Evolutionary conservation across 2,797 vertebrate genomes (phyloP).

Genomic region (Mormyrus proboscirostris): DNA sequence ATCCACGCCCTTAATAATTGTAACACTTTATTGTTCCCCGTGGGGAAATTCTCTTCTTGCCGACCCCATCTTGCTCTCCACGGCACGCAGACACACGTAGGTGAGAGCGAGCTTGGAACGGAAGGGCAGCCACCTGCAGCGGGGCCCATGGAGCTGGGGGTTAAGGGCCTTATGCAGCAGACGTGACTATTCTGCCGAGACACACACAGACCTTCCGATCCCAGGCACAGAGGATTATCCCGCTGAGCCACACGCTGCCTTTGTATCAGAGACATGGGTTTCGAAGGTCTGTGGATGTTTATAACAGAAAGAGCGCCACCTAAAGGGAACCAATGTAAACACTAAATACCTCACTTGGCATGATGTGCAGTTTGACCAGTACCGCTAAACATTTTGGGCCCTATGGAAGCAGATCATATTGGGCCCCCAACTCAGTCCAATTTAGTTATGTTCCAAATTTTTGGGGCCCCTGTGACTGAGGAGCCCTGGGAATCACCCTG

Average conservation of each 20-base stretch:
- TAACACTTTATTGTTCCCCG: background rate
- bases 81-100: background rate
- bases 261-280: background rate
- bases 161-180: background rate
- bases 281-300: background rate
- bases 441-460: background rate
- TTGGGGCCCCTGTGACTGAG: background rate
- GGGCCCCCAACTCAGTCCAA: background rate
- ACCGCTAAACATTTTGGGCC: background rate
- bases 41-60: background rate
- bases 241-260: background rate
- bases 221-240: background rate
- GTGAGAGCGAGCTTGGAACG: background rate
- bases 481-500: background rate
- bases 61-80: background rate
- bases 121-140: background rate
- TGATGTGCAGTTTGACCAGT: background rate
- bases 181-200: background rate
- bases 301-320: background rate
- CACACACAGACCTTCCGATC: background rate
- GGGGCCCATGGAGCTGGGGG: background rate
- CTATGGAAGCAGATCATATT: background rate
- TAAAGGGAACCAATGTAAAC: background rate
- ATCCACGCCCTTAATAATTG: background rate
- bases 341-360: background rate